Evolutionary conservation across 2,797 vertebrate genomes (phyloP).

Genomic region (Tiaroga cobitis): DNA sequence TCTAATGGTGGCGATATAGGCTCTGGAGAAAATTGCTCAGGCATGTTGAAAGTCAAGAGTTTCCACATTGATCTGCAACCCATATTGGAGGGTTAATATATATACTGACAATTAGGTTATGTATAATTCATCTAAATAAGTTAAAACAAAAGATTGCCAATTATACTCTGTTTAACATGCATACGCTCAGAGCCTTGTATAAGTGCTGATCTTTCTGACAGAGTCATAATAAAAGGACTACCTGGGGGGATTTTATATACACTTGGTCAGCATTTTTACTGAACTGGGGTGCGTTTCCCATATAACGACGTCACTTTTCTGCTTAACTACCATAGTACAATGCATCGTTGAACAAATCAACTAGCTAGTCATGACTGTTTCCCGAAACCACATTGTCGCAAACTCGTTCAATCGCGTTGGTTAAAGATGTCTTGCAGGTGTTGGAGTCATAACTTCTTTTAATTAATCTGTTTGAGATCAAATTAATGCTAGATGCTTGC

Average conservation of each 20-base stretch:
- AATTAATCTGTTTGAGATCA: too few relatives aligned
- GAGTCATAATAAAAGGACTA: neutral
- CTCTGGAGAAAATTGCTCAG: constrained; percentile 39
- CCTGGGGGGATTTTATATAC: neutral
- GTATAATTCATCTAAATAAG: constrained; percentile 20
- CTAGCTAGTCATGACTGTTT: too few relatives aligned
- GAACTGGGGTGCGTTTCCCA: too few relatives aligned
- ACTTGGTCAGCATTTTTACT: neutral
- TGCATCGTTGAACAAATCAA: too few relatives aligned
- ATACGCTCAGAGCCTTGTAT: neutral
- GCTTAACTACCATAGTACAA: too few relatives aligned
- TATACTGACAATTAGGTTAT: constrained; percentile 21
- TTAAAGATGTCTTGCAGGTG: too few relatives aligned
- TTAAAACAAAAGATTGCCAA: neutral
- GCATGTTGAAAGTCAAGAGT: constrained; percentile 22
- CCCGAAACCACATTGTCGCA: too few relatives aligned
- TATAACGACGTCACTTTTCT: too few relatives aligned
- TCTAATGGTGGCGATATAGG: constrained; percentile 43
- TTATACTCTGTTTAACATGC: neutral
- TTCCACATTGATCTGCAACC: constrained; percentile 28
- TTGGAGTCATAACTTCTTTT: too few relatives aligned
- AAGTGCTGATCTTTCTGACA: neutral
- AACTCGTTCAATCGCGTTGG: too few relatives aligned
- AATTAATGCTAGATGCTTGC: too few relatives aligned
- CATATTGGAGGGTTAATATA: too few relatives aligned